Percentiles rank a stretch among this genome's conserved stretches.
Conservation (phyloP, 2,113 vertebrate species). For the Conger conger region DNA sequence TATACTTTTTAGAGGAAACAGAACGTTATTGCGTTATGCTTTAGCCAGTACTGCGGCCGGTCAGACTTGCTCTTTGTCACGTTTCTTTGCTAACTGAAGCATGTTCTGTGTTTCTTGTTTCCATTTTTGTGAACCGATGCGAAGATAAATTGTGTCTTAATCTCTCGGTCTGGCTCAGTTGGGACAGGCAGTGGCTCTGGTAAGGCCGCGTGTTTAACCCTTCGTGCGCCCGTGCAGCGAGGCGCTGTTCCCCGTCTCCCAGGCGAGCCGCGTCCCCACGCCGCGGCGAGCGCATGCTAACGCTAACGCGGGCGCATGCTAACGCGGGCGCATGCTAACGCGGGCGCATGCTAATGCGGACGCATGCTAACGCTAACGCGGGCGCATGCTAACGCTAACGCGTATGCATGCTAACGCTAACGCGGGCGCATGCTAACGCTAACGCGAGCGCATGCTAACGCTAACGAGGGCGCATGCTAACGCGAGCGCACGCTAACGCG, state of each 20-base stretch:
- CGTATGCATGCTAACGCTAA: no score
- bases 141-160: not conserved
- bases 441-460: conserved; percentile 70
- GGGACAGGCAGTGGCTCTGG: not conserved
- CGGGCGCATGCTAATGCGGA: conserved; percentile 68
- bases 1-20: not conserved
- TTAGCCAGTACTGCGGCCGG: not conserved
- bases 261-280: conserved; percentile 49
- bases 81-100: no score
- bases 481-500: conserved; percentile 69
- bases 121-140: not conserved
- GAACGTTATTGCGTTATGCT: not conserved
- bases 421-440: conserved; percentile 51
- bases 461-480: no score
- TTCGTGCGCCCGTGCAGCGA: conserved; percentile 62
- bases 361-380: conserved; percentile 57
- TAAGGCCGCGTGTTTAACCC: conserved; percentile 54
- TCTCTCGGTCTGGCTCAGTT: not conserved
- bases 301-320: conserved; percentile 60
- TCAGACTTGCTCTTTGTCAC: not conserved
- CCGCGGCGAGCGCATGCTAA: conserved; percentile 69
- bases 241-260: conserved; percentile 54
- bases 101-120: not conserved
- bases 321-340: conserved; percentile 59
- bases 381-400: conserved; percentile 67